Evolutionary conservation across 2,797 vertebrate genomes (phyloP).

Genomic region (Melopsittacus undulatus): DNA sequence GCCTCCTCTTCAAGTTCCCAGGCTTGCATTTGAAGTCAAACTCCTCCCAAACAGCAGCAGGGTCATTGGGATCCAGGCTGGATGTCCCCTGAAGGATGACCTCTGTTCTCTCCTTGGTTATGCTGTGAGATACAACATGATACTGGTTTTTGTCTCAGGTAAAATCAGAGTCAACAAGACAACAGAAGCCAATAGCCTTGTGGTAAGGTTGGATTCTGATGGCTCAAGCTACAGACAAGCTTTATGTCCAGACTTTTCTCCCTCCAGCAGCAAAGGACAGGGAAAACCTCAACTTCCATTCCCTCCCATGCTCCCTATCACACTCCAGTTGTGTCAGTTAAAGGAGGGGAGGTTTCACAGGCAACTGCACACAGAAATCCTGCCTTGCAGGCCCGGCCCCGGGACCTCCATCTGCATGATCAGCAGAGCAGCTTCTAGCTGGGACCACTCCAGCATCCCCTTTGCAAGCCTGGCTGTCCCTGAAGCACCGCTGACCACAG

Average conservation of each 20-base stretch:
- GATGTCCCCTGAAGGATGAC: conserved; percentile 90
- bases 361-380: not conserved
- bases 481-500: accelerated
- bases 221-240: not conserved
- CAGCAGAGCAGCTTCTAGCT: not conserved
- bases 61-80: conserved; percentile 83
- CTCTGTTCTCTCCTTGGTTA: conserved; percentile 93
- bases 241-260: not conserved
- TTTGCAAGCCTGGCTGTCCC: not conserved
- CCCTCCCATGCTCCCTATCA: not conserved
- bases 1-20: conserved; percentile 79
- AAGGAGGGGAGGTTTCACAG: not conserved
- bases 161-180: accelerated
- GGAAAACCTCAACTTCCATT: not conserved
- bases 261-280: not conserved
- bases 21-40: conserved; percentile 95
- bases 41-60: conserved; percentile 88
- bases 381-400: not conserved
- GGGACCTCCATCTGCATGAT: not conserved
- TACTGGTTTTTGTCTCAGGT: not conserved
- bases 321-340: not conserved
- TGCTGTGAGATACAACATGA: conserved; percentile 66
- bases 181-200: accelerated
- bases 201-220: not conserved
- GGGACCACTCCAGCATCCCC: not conserved